Conservation (phyloP, 2,797 vertebrate genomes). For the Pelobates cultripes region DNA sequence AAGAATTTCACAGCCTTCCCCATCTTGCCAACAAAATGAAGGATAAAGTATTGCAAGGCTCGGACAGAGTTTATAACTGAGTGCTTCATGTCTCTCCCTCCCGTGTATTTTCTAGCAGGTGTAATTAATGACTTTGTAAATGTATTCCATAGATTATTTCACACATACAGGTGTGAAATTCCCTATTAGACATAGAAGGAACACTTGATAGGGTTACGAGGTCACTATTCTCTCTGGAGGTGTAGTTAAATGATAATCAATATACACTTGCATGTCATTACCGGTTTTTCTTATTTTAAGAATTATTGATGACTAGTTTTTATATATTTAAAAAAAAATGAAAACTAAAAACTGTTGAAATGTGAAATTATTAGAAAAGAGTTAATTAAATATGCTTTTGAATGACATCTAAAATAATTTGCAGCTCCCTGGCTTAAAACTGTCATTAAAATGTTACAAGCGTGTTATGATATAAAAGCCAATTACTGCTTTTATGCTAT, state of each 20-base stretch:
- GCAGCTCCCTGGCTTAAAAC: no score
- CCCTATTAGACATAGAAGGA: slow-evolving; percentile 42
- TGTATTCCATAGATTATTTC: slow-evolving; percentile 28
- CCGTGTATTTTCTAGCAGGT: neutral
- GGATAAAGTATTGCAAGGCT: slow-evolving; percentile 2
- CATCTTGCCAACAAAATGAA: neutral
- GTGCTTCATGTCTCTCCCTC: neutral
- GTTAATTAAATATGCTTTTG: neutral
- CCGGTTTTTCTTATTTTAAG: slow-evolving; percentile 4
- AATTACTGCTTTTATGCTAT: no score
- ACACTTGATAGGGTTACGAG: slow-evolving; percentile 28
- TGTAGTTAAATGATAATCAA: slow-evolving; percentile 35
- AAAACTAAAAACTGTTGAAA: neutral
- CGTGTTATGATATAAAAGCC: no score
- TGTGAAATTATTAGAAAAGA: neutral
- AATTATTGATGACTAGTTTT: slow-evolving; percentile 4
- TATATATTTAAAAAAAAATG: neutral
- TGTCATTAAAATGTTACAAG: no score
- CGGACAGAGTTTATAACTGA: no score
- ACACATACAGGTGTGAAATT: slow-evolving; percentile 40
- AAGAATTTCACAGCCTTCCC: slow-evolving; percentile 10
- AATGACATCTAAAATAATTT: no score
- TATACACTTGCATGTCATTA: slow-evolving; percentile 8
- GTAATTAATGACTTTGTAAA: slow-evolving; percentile 32
- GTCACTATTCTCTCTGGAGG: slow-evolving; percentile 24